Base-by-base conservation (phyloP, 2,888 invertebrate genomes). In the Phania funesta region DNA sequence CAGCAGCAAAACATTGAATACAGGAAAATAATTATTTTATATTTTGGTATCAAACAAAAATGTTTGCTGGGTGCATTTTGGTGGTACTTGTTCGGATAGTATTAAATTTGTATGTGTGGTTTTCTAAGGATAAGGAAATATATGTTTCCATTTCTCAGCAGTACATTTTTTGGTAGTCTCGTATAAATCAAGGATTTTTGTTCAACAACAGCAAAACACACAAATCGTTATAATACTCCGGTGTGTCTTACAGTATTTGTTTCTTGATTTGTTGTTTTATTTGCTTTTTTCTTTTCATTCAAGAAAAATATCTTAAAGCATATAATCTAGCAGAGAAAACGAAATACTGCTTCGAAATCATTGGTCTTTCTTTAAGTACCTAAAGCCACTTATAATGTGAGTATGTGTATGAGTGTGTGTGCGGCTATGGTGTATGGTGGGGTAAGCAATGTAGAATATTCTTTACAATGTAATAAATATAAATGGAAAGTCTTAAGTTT, bases 111-210 rank as follows among this genome's bases (percentile, higher is more conserved):
- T n/a, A n/a, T 35, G 50, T 62, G 50, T 44, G 62, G 24, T 70
- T 52, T 62, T 54, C 52, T 77, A 24, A 70, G 78, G 74, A 78
- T 78, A 78, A 78, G 78, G 74, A 82, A 82, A 82, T 70, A 78
- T 78, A 82, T 82, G 70, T 82, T 67, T 22, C 24, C 11, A 18
- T 44, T 16, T 46, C 16, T 35, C 2, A 22, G 22, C 56, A 35
- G 52, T 46, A 46, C 29, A 54, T 52, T 74, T 77, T 74, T 70
- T 67, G 74, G 70, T 75, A 65, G 74, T 75, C 65, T 22, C 54
- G 74, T 74, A 82, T 82, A 82, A 82, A 82, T 82, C 82, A 82
- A 78, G 78, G 82, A 82, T 78, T 82, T 78, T 32, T 68, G 50
- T 54, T 65, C 64, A 78, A 62, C 35, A 58, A 8, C 13, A 46